Evolutionary conservation across 2,113 vertebrate genomes (phyloP).

Genomic region (Poeciliopsis turrubarensis): DNA sequence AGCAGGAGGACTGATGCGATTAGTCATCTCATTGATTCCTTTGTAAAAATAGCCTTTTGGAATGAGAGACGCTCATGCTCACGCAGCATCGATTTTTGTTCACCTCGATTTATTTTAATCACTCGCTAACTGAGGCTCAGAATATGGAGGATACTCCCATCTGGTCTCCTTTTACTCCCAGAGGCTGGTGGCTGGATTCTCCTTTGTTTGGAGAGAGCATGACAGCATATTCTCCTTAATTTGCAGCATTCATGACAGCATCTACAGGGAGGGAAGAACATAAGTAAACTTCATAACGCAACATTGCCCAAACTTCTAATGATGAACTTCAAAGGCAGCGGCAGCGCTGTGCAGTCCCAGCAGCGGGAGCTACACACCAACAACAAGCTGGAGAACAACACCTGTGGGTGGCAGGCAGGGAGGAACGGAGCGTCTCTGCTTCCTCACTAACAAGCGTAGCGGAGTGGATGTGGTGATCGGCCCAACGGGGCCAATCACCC

Average conservation of each 20-base stretch:
- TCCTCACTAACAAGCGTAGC: slow-evolving; percentile 63
- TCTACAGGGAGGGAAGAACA: slow-evolving; percentile 33
- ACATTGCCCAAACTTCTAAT: slow-evolving; percentile 54
- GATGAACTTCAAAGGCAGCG: slow-evolving; percentile 66
- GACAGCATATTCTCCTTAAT: slow-evolving; percentile 19
- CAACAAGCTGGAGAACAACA: slow-evolving; percentile 65
- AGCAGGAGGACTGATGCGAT: slow-evolving; percentile 77
- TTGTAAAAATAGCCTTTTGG: slow-evolving; percentile 64
- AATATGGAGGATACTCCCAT: slow-evolving; percentile 45
- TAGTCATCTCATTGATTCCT: slow-evolving; percentile 83
- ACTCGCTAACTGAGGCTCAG: slow-evolving; percentile 69
- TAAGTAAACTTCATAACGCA: slow-evolving; percentile 17
- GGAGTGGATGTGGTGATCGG: slow-evolving; percentile 44
- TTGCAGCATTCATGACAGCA: slow-evolving; percentile 24
- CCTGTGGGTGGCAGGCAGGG: slow-evolving; percentile 58
- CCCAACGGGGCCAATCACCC: slow-evolving; percentile 67
- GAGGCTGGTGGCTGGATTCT: slow-evolving; percentile 16
- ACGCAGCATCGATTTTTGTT: slow-evolving; percentile 77
- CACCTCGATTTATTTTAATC: slow-evolving; percentile 80
- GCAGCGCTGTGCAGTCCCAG: slow-evolving; percentile 34
- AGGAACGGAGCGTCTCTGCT: slow-evolving; percentile 17
- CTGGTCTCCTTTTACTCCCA: slow-evolving; percentile 17
- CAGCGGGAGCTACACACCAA: slow-evolving; percentile 34
- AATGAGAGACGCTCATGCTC: slow-evolving; percentile 64
- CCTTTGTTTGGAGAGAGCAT: slow-evolving; percentile 14